Evolutionary conservation across 1,140 invertebrate genomes (phyloP), one percentile per base, ranked within the genome.

Genomic region (Sminthurides bifidus): DNA sequence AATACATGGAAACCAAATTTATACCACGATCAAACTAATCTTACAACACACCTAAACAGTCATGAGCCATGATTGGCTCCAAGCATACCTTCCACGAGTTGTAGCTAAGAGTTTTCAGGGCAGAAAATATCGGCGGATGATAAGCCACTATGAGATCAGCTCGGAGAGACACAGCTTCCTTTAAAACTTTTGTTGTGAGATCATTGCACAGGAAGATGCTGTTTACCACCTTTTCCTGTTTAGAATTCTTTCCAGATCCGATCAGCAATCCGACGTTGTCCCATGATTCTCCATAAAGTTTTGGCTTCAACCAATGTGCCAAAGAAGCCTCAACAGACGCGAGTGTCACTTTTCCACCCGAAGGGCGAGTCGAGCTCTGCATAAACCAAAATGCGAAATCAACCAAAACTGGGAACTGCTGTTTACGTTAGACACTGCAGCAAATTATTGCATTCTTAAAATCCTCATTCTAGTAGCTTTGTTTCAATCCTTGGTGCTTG

Each of bases 181-280:
- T 68, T 66, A 93, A 77, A 0, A 97, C 92, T 57, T 78, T 77
- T 70, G 89, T 84, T 0, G 91, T 96, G 40, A 98, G 74, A 72
- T 98, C 93, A 73, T 94, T 98, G 5, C 92, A 96, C n/a, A 97
- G 68, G 29, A 96, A 67, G 54, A 95, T 81, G 35, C 75, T 80
- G 10, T 70, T 72, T 8, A 89, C 72, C 5, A 63, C 58, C 56
- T 74, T 77, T 56, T 49, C 70, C 15, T 54, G 49, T 23, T 63
- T 54, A 2, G 56, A 52, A 70, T 69, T 73, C 74, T 78, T 30
- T 76, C 68, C 61, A 71, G 73, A 19, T 76, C 77, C 85, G 12
- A 95, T 75, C 10, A 97, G 72, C 5, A 97, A 71, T 6, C 93
- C 93, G 26, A 94, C 92, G 74, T 98, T 97, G 69, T 98, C 94